Evolutionary conservation across 2,113 vertebrate genomes (phyloP).

Genomic region (Actinemys pallida): DNA sequence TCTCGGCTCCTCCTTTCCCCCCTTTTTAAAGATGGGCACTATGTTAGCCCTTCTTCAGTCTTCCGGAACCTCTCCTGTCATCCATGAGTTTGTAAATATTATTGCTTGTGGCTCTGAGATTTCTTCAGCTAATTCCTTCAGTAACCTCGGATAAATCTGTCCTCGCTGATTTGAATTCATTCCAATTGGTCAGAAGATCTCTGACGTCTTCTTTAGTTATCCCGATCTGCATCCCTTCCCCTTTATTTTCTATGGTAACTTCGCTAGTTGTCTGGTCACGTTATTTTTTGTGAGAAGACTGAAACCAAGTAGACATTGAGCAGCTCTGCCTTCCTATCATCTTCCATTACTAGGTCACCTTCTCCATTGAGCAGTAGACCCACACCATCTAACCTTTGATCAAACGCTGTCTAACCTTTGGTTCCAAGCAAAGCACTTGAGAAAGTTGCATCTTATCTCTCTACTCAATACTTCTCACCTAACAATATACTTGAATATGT

Average conservation of each 20-base stretch:
- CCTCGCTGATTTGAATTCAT: neutral
- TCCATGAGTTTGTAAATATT: neutral
- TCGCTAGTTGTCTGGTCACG: neutral
- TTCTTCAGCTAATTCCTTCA: neutral
- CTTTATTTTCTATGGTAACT: neutral
- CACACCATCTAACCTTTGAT: neutral
- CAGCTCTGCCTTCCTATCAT: too few species aligned
- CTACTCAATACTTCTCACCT: neutral
- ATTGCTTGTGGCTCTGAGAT: neutral
- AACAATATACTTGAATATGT: neutral
- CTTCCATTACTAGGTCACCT: too few species aligned
- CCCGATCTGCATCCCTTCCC: too few species aligned
- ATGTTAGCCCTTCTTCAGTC: neutral
- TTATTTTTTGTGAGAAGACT: too few species aligned
- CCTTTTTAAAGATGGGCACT: too few species aligned
- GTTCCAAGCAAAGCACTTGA: neutral
- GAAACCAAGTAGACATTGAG: too few species aligned
- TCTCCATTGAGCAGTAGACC: too few species aligned
- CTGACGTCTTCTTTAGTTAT: neutral
- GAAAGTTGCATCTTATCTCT: neutral
- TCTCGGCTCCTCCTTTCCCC: too few species aligned
- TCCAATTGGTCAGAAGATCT: neutral
- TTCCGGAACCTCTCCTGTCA: neutral
- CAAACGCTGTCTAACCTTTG: neutral
- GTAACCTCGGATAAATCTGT: neutral